A percentile compares a stretch with the other conserved stretches of the same genome.
These are phyloP conservation scores for Mesocricetus auratus DNA, from an alignment of 2,113 vertebrate genomes.

Conservation along the genomic window DNA sequence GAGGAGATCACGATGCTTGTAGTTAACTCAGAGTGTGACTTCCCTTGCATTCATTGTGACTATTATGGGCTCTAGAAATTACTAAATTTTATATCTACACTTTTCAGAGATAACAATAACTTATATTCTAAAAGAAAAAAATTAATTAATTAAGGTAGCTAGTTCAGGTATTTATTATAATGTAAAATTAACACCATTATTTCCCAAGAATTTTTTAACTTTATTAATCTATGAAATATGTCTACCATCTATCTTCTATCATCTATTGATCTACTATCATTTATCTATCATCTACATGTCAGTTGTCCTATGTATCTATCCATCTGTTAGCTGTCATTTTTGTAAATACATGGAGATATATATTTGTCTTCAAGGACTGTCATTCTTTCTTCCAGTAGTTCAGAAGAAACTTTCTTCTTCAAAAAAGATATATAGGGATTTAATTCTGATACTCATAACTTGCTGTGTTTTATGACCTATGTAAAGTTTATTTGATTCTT, in stretches of 20 bases:
- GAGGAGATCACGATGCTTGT: not conserved
- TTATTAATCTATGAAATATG: not conserved
- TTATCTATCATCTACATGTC: not conserved
- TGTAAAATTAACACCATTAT: not conserved
- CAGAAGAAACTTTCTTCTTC: not conserved
- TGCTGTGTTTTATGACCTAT: not conserved
- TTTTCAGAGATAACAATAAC: not conserved
- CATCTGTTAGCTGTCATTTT: not conserved
- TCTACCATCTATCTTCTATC: not conserved
- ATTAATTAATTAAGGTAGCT: not conserved
- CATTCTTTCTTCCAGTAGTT: not conserved
- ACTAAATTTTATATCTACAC: not conserved
- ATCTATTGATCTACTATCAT: not conserved
- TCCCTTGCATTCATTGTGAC: not conserved
- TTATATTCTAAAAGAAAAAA: not conserved
- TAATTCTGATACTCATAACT: conserved; percentile 41
- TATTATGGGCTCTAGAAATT: not conserved
- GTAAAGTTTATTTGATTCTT: conserved; percentile 11
- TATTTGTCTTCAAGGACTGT: not conserved
- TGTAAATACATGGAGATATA: not conserved
- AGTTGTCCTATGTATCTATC: not conserved
- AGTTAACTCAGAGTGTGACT: not conserved
- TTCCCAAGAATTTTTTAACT: not conserved
- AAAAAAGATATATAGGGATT: not conserved
- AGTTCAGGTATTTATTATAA: not conserved